These are phyloP conservation scores for Tipula vernalis DNA, from an alignment of 2,888 invertebrate species.

Conservation along the genomic window DNA sequence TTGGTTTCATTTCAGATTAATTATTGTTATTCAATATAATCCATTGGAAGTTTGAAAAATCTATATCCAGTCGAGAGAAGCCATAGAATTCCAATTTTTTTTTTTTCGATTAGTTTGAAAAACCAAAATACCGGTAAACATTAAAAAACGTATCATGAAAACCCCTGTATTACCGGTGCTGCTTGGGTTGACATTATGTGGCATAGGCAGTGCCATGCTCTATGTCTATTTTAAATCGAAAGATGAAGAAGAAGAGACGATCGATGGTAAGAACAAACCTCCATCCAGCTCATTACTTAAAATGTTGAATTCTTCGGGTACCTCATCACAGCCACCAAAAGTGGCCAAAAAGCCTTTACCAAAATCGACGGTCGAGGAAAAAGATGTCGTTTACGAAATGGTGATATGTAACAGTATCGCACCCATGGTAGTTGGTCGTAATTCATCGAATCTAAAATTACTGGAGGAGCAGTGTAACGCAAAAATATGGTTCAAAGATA, in stretches of 20 bases:
- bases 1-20: background rate
- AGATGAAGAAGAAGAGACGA: constrained; percentile 39
- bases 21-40: background rate
- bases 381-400: constrained; percentile 42
- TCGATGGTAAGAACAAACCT: constrained; percentile 18
- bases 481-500: constrained; percentile 38
- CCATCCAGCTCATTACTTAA: background rate
- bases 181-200: constrained; percentile 53
- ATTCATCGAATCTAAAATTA: constrained; percentile 61
- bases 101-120: background rate
- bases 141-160: constrained; percentile 7
- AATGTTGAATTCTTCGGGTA: background rate
- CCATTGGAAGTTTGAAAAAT: background rate
- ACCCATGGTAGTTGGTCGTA: constrained; percentile 57
- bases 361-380: constrained; percentile 22
- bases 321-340: constrained; percentile 7
- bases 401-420: constrained; percentile 49
- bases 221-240: constrained; percentile 56
- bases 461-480: constrained; percentile 64
- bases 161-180: constrained; percentile 41
- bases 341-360: constrained; percentile 17
- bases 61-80: background rate
- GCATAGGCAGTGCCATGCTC: constrained; percentile 54
- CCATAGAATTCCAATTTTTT: background rate
- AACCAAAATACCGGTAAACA: background rate